These are phyloP conservation scores for Apamea sordens DNA, from an alignment of 2,888 invertebrate species.

Conservation along the genomic window DNA sequence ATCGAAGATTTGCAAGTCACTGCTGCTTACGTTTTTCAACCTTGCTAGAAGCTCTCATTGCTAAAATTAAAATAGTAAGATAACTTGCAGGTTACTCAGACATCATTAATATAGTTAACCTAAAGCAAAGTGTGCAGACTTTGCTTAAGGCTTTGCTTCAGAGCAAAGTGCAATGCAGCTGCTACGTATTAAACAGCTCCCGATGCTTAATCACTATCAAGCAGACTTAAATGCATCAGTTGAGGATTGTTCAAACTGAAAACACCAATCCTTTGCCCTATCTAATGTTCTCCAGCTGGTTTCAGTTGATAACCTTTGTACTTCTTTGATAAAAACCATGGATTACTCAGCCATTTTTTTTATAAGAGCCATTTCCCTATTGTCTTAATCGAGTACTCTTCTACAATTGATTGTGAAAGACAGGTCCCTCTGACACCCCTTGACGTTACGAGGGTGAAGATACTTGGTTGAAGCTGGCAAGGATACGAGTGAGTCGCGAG, in stretches of 20 bases:
- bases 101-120: neutral
- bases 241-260: neutral
- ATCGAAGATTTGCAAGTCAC: slow-evolving; percentile 41
- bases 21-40: neutral
- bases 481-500: slow-evolving; percentile 66
- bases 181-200: neutral
- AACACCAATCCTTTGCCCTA: neutral
- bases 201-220: neutral
- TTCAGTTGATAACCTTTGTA: neutral
- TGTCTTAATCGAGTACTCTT: slow-evolving; percentile 18
- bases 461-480: slow-evolving; percentile 55
- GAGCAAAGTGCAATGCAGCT: neutral
- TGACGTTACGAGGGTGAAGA: slow-evolving; percentile 49
- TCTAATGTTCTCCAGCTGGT: neutral
- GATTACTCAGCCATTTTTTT: neutral
- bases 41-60: neutral
- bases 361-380: neutral
- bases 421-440: slow-evolving; percentile 19
- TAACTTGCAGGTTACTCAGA: neutral
- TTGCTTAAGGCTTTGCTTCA: too few species aligned
- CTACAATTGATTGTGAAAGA: slow-evolving; percentile 21
- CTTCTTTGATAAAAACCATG: neutral
- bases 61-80: slow-evolving; percentile 3
- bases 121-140: too few species aligned
- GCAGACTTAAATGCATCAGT: too few species aligned